Base-by-base conservation (phyloP, 2,113 vertebrate genomes). In the Paraplagusia blochii region DNA sequence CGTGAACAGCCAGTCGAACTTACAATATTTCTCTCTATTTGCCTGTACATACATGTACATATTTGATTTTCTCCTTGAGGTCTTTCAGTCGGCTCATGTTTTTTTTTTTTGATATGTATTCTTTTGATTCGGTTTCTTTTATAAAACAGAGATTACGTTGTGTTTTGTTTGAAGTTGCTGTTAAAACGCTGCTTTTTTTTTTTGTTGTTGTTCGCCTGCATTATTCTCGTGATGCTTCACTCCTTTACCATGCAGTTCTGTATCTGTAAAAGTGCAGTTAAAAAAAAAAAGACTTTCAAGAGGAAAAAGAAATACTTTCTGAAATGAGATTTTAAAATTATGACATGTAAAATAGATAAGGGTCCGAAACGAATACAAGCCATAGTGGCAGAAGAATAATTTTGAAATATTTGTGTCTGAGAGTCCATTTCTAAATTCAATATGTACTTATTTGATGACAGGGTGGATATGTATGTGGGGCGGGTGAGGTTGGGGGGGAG, bases 21-120 rank as follows among this genome's bases (percentile, higher is more conserved):
- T 85, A 83, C 58, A 66, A 81, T 82, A 80, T 53, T n/a, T 82
- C 72, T 40, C 70, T 67, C 72, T 69, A 58, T 72, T 69, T 76
- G 58, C 75, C 42, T 87, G 84, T 88, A 86, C 77, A 88, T 86
- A 83, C 40, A n/a, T 88, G 85, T 88, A 87, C 48, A 88, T 85
- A 80, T 13, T 58, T 63, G 74, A 3, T 66, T 66, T 60, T 72
- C 81, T 76, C 63, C 58, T 60, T 19, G 14, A 77, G 64, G 70
- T 85, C 86, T 88, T 85, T 83, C 85, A 74, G 81, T 84, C 67
- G 7, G 74, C 76, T 84, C 71, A 76, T 67, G 71, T 83, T 72
- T 56, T 67, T 39, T 75, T 74, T 81, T 81, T 85, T 29, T 81
- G 85, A 75, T 79, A 84, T 50, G 80, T 79, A 66, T 64, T 77